phyloP scores from a whole-genome alignment of 2,113 vertebrate genomes.

The Kryptolebias marmoratus region DNA sequence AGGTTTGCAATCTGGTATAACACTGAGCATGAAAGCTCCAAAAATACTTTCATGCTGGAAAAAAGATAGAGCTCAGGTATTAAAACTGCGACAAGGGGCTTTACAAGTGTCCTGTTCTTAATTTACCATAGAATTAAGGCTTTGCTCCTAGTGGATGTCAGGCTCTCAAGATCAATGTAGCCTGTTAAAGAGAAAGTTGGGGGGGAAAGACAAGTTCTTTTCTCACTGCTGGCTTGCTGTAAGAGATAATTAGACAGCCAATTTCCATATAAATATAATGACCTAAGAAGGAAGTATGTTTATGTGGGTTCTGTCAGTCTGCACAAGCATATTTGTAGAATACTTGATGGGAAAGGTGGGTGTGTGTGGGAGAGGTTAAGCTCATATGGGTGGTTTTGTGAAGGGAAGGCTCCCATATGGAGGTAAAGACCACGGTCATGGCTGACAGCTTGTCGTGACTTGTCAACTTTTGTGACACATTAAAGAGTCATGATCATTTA shows the following conservation, averaged over 20 bases:
- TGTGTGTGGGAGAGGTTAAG: constrained; percentile 30
- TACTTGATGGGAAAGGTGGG: constrained; percentile 29
- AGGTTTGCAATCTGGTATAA: neutral
- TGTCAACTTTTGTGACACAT: constrained; percentile 37
- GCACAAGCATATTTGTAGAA: constrained; percentile 11
- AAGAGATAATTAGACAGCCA: constrained; percentile 63
- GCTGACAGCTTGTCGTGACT: constrained; percentile 31
- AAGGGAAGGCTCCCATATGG: constrained; percentile 27
- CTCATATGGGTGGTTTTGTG: constrained; percentile 9
- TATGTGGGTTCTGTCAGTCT: constrained; percentile 44
- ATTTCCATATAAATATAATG: constrained; percentile 65
- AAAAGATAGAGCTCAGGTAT: neutral
- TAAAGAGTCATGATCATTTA: constrained; percentile 39
- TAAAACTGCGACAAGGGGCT: constrained; percentile 30
- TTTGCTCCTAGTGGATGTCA: constrained; percentile 37
- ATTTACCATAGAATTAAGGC: constrained; percentile 14
- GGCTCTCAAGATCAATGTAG: constrained; percentile 51
- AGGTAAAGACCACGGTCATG: constrained; percentile 31
- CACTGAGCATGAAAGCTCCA: constrained; percentile 1
- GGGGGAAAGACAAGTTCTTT: constrained; percentile 27
- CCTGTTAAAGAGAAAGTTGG: constrained; percentile 57
- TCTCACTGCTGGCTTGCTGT: constrained; percentile 33
- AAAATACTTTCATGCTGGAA: neutral
- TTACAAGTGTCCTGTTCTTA: constrained; percentile 22
- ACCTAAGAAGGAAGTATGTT: constrained; percentile 23